Conservation (phyloP, 2,797 vertebrate genomes). For the Pogoniulus pusillus region DNA sequence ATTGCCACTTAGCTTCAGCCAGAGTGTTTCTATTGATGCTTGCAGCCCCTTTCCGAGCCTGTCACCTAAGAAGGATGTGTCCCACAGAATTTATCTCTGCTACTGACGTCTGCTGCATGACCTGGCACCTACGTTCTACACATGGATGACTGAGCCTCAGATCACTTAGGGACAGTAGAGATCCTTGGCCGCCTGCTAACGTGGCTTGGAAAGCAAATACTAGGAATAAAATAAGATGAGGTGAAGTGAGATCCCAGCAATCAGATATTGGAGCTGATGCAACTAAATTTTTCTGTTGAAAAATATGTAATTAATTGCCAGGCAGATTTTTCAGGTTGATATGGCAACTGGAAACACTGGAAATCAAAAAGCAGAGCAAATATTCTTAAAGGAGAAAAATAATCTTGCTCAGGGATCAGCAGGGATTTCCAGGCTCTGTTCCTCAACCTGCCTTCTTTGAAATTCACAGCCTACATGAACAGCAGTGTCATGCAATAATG, state of each 20-base stretch:
- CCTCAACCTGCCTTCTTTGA: slow-evolving; percentile 1
- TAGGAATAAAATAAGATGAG: neutral
- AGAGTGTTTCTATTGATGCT: neutral
- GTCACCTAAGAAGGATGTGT: neutral
- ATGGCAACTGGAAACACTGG: slow-evolving; percentile 54
- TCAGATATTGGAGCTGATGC: neutral
- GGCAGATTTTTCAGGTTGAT: slow-evolving; percentile 53
- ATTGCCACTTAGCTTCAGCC: neutral
- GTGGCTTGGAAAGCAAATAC: neutral
- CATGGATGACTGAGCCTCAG: neutral
- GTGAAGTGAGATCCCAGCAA: neutral
- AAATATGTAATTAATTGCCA: slow-evolving; percentile 17
- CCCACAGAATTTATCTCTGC: neutral
- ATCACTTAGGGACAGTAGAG: neutral
- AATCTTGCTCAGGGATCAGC: slow-evolving; percentile 24
- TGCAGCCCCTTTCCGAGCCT: neutral
- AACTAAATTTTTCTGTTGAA: slow-evolving; percentile 30
- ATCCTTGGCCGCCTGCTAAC: neutral
- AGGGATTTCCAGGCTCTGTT: slow-evolving; percentile 43
- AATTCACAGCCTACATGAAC: slow-evolving; percentile 4
- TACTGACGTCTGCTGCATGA: neutral
- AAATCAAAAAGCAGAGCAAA: slow-evolving; percentile 44
- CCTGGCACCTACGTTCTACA: neutral
- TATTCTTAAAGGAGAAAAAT: slow-evolving; percentile 37
- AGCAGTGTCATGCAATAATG: neutral